Evolutionary conservation across 1,140 invertebrate genomes (phyloP), one percentile per base, ranked within the genome.

Genomic region (Platyscapa corneri): DNA sequence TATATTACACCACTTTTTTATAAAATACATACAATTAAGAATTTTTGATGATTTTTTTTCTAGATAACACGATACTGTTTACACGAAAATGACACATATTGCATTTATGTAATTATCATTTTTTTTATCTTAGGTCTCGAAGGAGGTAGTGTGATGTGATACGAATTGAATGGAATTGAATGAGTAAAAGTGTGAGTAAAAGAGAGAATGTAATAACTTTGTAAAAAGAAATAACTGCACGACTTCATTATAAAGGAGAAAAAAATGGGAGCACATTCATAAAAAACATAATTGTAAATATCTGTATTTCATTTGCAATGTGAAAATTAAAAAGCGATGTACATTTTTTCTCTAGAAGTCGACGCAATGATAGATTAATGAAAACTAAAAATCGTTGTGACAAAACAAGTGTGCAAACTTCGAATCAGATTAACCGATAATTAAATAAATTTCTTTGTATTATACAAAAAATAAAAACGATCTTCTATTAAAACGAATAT

Each of bases 211-310:
- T 86, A 86, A 86, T 80, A 86, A 86, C 82, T 83, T 86, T 86
- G 85, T 86, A 86, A 86, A 86, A 86, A 86, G 76, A 83, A 83
- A 64, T 78, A 78, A 75, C 67, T 86, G n/a, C 83, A 83, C 79
- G 82, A 86, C 85, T 86, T 86, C 82, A 80, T 72, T 83, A 78
- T 78, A 82, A 46, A 27, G 16, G 75, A 86, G 46, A 74, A 86
- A 86, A 78, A 83, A 77, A 82, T 77, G 65, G 18, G 67, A 86
- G 75, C 85, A 86, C 81, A 87, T 87, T 87, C 87, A 88, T 85
- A 88, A 88, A n/a, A n/a, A 90, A 90, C 90, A 91, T 91, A 92
- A 86, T 89, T 93, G 91, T 92, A 93, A 84, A 93, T 89, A 86
- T 79, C 87, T 92, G 90, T 92, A 92, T 92, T 91, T 91, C 89